Evolutionary conservation across 1,140 invertebrate genomes (phyloP).

Genomic region (Drosophila grimshawi): DNA sequence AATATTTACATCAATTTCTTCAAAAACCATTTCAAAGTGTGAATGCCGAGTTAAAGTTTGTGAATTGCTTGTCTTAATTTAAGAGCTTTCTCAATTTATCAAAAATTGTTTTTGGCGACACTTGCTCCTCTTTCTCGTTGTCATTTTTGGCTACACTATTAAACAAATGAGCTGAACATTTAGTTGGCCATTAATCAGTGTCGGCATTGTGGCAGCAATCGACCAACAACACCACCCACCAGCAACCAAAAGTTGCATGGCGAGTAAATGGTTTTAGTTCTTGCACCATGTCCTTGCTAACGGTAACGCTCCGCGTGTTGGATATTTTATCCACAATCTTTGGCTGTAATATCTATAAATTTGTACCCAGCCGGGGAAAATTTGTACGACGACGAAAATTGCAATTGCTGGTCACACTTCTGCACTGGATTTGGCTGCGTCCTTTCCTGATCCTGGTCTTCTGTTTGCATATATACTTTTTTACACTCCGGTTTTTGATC

Average conservation of each 20-base stretch:
- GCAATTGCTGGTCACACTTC: slow-evolving; percentile 16
- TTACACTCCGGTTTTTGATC: neutral
- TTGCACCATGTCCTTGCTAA: slow-evolving; percentile 55
- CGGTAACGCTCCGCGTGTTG: slow-evolving; percentile 45
- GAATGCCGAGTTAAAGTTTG: neutral
- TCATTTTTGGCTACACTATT: slow-evolving; percentile 13
- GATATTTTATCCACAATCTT: slow-evolving; percentile 39
- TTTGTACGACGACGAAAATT: slow-evolving; percentile 20
- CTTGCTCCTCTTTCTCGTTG: neutral
- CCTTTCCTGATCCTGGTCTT: slow-evolving; percentile 31
- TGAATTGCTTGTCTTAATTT: neutral
- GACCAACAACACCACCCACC: neutral
- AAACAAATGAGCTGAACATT: slow-evolving; percentile 42
- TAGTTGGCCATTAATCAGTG: slow-evolving; percentile 40
- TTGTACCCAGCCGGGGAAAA: neutral
- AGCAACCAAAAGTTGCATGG: neutral
- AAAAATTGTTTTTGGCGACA: slow-evolving; percentile 17
- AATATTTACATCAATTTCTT: neutral
- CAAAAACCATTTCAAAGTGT: neutral
- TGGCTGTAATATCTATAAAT: slow-evolving; percentile 61
- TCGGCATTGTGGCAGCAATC: slow-evolving; percentile 23
- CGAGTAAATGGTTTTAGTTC: slow-evolving; percentile 39
- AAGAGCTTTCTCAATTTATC: slow-evolving; percentile 30
- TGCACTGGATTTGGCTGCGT: slow-evolving; percentile 51
- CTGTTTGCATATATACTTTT: neutral